These are phyloP conservation scores for Aphaenogaster ashmeadi DNA, from an alignment of 1,140 invertebrate genomes.

Conservation along the genomic window DNA sequence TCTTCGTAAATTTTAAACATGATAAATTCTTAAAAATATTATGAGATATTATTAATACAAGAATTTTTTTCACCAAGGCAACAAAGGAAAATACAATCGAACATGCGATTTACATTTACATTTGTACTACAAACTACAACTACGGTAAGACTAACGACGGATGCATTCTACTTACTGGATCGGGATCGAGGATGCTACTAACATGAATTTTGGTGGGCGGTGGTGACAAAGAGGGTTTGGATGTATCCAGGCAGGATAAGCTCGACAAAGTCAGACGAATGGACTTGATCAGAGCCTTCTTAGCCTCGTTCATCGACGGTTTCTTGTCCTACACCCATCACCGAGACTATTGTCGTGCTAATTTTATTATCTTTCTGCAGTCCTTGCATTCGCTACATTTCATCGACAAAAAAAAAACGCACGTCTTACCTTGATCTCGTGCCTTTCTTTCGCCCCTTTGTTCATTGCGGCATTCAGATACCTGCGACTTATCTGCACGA, in stretches of 20 bases:
- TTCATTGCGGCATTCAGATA: slow-evolving; percentile 77
- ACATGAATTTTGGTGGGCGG: slow-evolving; percentile 83
- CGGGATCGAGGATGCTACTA: slow-evolving; percentile 74
- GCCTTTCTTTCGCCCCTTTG: neutral
- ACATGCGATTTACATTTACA: neutral
- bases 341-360: slow-evolving; percentile 75
- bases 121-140: too few species aligned
- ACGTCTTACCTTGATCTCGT: slow-evolving; percentile 21
- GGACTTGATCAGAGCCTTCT: slow-evolving; percentile 80
- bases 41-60: too few species aligned
- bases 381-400: slow-evolving; percentile 9
- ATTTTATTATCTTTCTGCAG: slow-evolving; percentile 58
- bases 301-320: slow-evolving; percentile 79
- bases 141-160: neutral
- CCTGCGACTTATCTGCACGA: slow-evolving; percentile 86
- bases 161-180: slow-evolving; percentile 75
- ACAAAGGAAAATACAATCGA: neutral
- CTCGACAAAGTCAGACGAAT: slow-evolving; percentile 82
- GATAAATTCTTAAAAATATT: too few species aligned
- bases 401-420: slow-evolving; percentile 29
- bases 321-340: slow-evolving; percentile 83
- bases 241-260: slow-evolving; percentile 82
- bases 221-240: slow-evolving; percentile 80
- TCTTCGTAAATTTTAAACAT: too few species aligned
- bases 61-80: too few species aligned